phyloP scores from a whole-genome alignment of 2,113 vertebrate species.

The Psilopogon haemacephalus region DNA sequence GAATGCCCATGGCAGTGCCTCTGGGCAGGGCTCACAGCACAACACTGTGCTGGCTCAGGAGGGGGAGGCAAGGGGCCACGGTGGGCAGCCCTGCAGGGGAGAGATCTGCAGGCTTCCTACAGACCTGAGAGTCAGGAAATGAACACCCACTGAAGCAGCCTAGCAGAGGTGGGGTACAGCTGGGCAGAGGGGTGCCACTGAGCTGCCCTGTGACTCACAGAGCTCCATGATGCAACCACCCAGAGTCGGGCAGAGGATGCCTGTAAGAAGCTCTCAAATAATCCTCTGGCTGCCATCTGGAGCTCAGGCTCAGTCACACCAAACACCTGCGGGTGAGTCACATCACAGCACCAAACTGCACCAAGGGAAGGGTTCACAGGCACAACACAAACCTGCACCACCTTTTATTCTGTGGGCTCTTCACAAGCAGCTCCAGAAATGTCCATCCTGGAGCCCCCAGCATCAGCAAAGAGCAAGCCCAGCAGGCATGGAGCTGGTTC shows the following conservation, averaged over 20 bases:
- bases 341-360: not conserved
- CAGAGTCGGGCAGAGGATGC: slow-evolving; percentile 11
- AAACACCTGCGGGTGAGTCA: not conserved
- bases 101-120: not conserved
- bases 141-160: not conserved
- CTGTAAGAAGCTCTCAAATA: slow-evolving; percentile 10
- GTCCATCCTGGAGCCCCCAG: not conserved
- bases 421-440: not conserved
- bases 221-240: slow-evolving; percentile 38
- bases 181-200: not conserved
- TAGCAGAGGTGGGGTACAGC: not conserved
- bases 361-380: not conserved
- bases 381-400: not conserved
- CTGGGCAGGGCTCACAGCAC: not conserved
- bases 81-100: not conserved
- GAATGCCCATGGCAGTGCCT: not conserved
- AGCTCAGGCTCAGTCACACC: slow-evolving; percentile 7
- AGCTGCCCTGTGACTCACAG: not conserved
- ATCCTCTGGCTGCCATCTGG: slow-evolving; percentile 58
- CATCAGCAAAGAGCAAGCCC: not conserved
- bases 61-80: not conserved
- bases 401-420: not conserved
- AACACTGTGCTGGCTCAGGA: accelerated
- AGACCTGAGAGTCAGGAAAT: not conserved
- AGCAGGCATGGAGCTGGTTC: not conserved